Base-by-base conservation (phyloP, 2,797 vertebrate genomes). In the Myiothlypis chrysogaster region DNA sequence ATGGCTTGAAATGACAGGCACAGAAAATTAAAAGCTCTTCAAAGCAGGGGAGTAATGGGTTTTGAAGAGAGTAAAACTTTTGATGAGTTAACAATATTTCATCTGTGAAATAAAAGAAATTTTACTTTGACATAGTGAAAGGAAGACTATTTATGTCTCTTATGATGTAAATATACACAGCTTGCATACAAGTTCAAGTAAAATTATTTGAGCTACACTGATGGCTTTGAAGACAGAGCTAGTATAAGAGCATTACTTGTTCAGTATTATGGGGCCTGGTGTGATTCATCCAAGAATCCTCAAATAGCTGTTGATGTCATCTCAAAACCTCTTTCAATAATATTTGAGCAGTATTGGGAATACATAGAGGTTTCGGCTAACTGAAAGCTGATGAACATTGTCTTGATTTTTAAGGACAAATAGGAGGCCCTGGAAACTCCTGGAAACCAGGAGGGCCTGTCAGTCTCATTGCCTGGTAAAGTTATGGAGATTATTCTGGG, bases 1-100 rank as follows among this genome's bases (percentile, higher is more conserved):
- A 61, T 43, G 59, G 20, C n/a, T 92, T 52, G 44, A 77, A 64
- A 82, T 82, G 63, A 87, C 34, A 88, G 44, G 43, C 32, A 65
- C 7, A 19, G 68, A 95, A 95, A 96, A 91, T 90, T 87, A 94
- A 94, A 83, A 78, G 23, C 53, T 47, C 13, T 87, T 84, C 13
- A 32, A 95, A 91, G 68, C 8, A 66, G 34, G 12, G 41, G 28
- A 86, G 6, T 53, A 93, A 82, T 81, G 50, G 37, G 14, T 41
- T 94, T 81, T 83, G 60, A 96, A 79, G 10, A 50, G 7, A 73
- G 24, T 44, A 37, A 76, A 84, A 89, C 25, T 87, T 87, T 49
- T 89, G 59, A 47, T 57, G 35, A 64, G 12, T 43, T 92, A 23
- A 84, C 35, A 22, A n/a, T 69, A 65, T 80, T 59, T 32, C 32